phyloP scores from a whole-genome alignment of 2,113 vertebrate species.

The Podiceps cristatus region DNA sequence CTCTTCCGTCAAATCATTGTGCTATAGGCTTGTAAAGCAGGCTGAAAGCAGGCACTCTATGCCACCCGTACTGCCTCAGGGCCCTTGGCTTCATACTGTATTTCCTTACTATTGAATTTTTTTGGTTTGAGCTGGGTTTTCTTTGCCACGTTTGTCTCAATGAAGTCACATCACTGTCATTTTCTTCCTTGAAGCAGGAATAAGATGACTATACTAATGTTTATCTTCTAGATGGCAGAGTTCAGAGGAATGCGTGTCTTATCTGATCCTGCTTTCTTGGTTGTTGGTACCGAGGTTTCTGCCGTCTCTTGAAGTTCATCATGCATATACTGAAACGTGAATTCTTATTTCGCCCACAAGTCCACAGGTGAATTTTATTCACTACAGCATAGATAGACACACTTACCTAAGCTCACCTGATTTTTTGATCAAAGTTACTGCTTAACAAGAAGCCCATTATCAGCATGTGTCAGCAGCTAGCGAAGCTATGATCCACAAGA shows the following conservation, averaged over 20 bases:
- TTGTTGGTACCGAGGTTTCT: neutral
- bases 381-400: neutral
- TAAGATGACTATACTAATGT: neutral
- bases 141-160: neutral
- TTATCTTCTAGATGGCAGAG: slow-evolving; percentile 32
- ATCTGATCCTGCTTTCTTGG: neutral
- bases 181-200: neutral
- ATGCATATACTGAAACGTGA: neutral
- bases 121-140: neutral
- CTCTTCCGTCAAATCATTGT: neutral
- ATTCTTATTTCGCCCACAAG: neutral
- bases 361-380: neutral
- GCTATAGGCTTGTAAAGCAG: neutral
- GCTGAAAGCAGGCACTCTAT: neutral
- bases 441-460: neutral
- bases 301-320: neutral
- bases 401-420: neutral
- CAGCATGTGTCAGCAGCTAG: neutral
- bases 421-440: neutral
- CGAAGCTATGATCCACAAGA: neutral
- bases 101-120: neutral
- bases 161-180: neutral
- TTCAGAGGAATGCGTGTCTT: slow-evolving; percentile 41
- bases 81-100: neutral
- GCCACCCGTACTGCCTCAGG: neutral